phyloP scores from a whole-genome alignment of 92 coral and sea anemone genomes.

The Phenganax marumi region DNA sequence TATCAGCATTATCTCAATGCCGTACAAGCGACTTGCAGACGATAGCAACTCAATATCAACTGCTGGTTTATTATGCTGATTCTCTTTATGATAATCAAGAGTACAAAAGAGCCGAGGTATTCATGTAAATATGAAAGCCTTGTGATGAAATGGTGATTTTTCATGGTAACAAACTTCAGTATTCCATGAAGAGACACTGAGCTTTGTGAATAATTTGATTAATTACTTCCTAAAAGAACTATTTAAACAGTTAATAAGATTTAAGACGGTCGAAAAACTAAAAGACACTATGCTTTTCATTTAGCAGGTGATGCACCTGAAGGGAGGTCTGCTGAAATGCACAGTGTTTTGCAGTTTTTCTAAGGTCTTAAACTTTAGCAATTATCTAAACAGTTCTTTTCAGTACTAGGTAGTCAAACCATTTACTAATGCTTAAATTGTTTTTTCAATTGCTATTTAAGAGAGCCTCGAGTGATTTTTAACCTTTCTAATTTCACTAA shows the following conservation, averaged over 20 bases:
- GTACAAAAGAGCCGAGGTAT: slow-evolving; percentile 86
- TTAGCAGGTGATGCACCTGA: too few relatives aligned
- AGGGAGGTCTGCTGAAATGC: too few relatives aligned
- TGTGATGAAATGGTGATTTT: neutral
- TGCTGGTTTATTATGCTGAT: slow-evolving; percentile 75
- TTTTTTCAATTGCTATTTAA: neutral
- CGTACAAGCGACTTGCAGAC: slow-evolving; percentile 56
- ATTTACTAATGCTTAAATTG: neutral
- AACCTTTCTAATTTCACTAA: neutral
- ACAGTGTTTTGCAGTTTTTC: too few relatives aligned
- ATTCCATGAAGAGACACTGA: too few relatives aligned
- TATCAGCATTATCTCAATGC: slow-evolving; percentile 13
- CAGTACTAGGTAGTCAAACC: too few relatives aligned
- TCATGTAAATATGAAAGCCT: neutral
- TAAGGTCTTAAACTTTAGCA: too few relatives aligned
- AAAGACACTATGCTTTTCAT: too few relatives aligned
- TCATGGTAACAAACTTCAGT: neutral
- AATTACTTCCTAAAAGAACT: neutral
- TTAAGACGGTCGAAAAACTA: too few relatives aligned
- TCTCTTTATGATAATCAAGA: slow-evolving; percentile 87
- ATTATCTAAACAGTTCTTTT: too few relatives aligned
- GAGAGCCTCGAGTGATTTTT: neutral
- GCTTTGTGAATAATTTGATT: too few relatives aligned
- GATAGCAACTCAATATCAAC: slow-evolving; percentile 74
- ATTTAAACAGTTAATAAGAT: neutral